Conservation (phyloP, 2,113 vertebrate genomes). For the Hydrolagus affinis region DNA sequence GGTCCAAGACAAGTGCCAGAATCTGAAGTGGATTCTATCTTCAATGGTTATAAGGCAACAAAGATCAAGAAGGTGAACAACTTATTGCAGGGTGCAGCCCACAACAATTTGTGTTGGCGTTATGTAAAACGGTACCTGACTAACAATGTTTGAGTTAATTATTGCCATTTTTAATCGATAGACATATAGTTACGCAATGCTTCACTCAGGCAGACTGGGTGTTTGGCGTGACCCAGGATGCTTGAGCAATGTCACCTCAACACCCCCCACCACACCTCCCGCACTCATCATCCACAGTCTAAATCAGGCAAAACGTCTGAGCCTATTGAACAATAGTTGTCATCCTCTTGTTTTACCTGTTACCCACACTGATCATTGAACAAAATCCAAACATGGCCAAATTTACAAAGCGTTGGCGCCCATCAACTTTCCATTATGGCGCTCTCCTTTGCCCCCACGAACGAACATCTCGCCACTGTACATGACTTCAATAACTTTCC, state of each 20-base stretch:
- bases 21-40: not conserved
- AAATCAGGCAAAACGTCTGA: not conserved
- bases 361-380: not conserved
- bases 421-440: not conserved
- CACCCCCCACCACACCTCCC: too few relatives aligned
- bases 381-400: not conserved
- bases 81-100: not conserved
- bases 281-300: not conserved
- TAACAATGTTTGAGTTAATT: slow-evolving; percentile 7
- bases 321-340: not conserved
- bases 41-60: slow-evolving; percentile 19
- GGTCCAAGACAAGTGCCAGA: not conserved
- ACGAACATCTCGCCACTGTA: not conserved
- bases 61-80: not conserved
- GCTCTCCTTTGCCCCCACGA: too few relatives aligned
- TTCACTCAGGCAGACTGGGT: not conserved
- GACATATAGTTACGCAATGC: not conserved
- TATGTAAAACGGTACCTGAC: not conserved
- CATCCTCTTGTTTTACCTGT: not conserved
- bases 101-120: slow-evolving; percentile 1
- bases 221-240: not conserved
- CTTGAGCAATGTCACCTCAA: not conserved
- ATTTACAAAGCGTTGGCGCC: too few relatives aligned
- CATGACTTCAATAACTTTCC: slow-evolving; percentile 18
- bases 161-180: not conserved